These are phyloP conservation scores for Dicrurus megarhynchus DNA, from an alignment of 2,113 vertebrate genomes.

Conservation along the genomic window DNA sequence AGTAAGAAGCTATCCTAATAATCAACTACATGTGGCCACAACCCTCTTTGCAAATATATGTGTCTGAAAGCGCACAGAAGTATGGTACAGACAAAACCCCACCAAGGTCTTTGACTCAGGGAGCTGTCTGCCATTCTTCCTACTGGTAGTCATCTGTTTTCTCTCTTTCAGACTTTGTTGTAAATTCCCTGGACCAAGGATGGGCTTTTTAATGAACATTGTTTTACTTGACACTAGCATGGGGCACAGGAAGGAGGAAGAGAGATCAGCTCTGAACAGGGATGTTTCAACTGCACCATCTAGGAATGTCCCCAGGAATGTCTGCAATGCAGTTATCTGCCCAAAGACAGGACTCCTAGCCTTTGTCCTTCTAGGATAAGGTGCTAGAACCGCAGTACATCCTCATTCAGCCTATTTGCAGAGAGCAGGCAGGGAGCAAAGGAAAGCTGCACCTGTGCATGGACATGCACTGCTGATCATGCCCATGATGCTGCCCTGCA, in stretches of 20 bases:
- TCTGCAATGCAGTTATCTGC: neutral
- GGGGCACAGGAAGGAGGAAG: neutral
- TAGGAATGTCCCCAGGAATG: neutral
- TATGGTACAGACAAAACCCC: neutral
- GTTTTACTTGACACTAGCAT: neutral
- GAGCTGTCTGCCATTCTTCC: neutral
- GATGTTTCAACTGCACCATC: neutral
- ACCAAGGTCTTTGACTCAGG: neutral
- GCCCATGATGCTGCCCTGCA: neutral
- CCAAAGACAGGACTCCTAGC: neutral
- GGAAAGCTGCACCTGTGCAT: neutral
- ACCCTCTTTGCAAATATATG: neutral
- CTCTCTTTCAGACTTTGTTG: neutral
- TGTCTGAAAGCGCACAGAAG: neutral
- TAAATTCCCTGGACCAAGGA: neutral
- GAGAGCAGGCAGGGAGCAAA: neutral
- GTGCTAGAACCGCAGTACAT: neutral
- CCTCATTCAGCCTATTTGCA: neutral
- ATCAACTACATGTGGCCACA: neutral
- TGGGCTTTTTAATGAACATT: neutral
- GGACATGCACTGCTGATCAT: neutral
- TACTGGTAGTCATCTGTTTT: neutral
- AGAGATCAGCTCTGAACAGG: neutral
- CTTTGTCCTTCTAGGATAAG: neutral
- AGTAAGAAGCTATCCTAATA: neutral